Base-by-base conservation (phyloP, 2,113 vertebrate genomes). In the Thunnus thynnus region DNA sequence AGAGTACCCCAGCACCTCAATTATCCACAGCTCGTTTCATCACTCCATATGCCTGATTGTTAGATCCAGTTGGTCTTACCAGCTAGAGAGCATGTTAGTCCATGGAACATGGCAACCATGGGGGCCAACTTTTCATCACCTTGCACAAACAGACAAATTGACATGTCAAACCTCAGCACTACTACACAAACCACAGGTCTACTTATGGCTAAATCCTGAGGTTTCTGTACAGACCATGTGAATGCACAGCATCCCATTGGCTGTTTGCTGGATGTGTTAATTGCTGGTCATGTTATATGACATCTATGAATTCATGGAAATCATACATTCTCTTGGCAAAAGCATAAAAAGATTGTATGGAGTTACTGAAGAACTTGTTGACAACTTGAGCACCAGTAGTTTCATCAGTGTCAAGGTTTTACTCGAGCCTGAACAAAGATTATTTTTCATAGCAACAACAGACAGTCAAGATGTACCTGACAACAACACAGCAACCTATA, bases 1-100 rank as follows among this genome's bases (percentile, higher is more conserved):
- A 84, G 77, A 90, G 84, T 73, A 51, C 65, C 54, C 63, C 17
- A 25, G 52, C 36, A 51, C 52, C 22, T 85, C 86, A 81, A 85
- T 83, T 87, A 80, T 80, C 86, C 78, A 83, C 54, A 81, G 74
- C 51, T 80, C 76, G 60, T 76, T 72, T 55, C 78, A 81, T 76
- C 69, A 64, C 58, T 83, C 71, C 67, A 81, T 90, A 83, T 80
- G 36, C 47, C 68, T 56, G 67, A 67, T 47, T 18, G 60, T 63
- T 60, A 63, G 47, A 75, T n/a, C 5, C 18, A 18, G 46, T 78
- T 64, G 60, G 27, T 61, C 78, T 88, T 88, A 89, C 90, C 88
- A 72, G 78, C 36, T 52, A 41, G 57, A 58, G 20, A 76, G 41
- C 47, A 79, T 80, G 63, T 67, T 58, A 76, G 44, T 69, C 76